Evolutionary conservation across 2,113 vertebrate species (phyloP).

Genomic region (Crotalus helleri): DNA sequence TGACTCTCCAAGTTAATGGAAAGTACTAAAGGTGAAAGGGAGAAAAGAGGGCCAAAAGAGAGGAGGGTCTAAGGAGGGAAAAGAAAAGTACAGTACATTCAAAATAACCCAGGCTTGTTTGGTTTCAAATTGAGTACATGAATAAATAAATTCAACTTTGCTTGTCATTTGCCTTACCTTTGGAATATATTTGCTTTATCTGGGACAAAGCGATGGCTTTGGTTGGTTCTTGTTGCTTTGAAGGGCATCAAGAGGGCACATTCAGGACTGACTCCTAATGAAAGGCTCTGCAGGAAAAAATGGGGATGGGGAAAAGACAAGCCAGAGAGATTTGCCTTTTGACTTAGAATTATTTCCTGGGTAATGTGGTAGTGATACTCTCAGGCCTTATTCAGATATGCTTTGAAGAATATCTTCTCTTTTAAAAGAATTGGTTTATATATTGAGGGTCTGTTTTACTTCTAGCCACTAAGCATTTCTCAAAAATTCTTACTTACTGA

Average conservation of each 20-base stretch:
- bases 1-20: conserved; percentile 2
- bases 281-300: background rate
- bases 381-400: background rate
- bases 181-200: background rate
- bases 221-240: background rate
- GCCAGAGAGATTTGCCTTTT: background rate
- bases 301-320: background rate
- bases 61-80: background rate
- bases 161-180: background rate
- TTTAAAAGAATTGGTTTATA: background rate
- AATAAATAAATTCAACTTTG: background rate
- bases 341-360: background rate
- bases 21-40: conserved; percentile 10
- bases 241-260: background rate
- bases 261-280: background rate
- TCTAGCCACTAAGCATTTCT: background rate
- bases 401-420: background rate
- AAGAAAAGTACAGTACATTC: background rate
- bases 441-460: background rate
- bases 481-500: background rate
- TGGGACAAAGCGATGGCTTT: background rate
- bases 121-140: background rate
- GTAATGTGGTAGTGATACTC: background rate
- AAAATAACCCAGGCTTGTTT: background rate
- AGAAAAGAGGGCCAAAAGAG: background rate